A percentile compares a stretch with the other conserved stretches of the same genome.
phyloP scores from a whole-genome alignment of 2,113 vertebrate genomes.

The Apeltes quadracus region DNA sequence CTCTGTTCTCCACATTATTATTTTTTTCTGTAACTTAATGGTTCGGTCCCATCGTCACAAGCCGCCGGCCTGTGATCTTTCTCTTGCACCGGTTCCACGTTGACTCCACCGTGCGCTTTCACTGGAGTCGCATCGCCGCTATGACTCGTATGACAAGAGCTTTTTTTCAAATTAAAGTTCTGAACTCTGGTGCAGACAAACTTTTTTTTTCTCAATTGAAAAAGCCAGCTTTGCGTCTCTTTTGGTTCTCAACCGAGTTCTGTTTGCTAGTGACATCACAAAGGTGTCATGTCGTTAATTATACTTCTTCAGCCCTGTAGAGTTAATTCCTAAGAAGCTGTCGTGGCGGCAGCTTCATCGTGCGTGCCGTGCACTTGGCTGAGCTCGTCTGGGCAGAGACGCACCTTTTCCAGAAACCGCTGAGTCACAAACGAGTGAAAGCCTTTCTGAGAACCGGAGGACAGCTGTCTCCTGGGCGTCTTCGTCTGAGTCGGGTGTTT shows the following conservation, averaged over 20 bases:
- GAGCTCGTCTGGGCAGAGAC: conserved; percentile 46
- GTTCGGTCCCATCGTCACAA: not conserved
- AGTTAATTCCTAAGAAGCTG: not conserved
- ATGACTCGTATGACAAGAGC: not conserved
- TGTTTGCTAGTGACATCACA: not conserved
- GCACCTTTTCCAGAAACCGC: not conserved
- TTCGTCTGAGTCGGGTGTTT: not conserved
- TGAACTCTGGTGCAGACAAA: conserved; percentile 3
- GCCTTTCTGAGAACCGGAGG: not conserved
- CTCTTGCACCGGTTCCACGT: conserved; percentile 14
- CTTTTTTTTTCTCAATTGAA: conserved; percentile 1
- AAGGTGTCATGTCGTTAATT: not conserved
- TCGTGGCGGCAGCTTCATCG: not conserved
- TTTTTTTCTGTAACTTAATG: not conserved
- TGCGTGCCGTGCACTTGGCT: not conserved
- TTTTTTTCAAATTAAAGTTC: conserved; percentile 13
- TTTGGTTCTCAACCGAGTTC: not conserved
- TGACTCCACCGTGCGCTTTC: not conserved
- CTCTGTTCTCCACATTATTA: not conserved
- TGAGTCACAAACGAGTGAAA: conserved; percentile 52
- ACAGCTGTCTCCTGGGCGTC: conserved; percentile 17
- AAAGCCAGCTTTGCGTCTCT: not conserved
- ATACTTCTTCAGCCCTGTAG: not conserved
- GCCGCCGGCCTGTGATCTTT: conserved; percentile 1
- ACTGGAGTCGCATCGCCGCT: not conserved